Percentiles rank a stretch among this genome's conserved stretches.
phyloP scores from a whole-genome alignment of 2,888 invertebrate species.

The Aspidiotus rigidus region DNA sequence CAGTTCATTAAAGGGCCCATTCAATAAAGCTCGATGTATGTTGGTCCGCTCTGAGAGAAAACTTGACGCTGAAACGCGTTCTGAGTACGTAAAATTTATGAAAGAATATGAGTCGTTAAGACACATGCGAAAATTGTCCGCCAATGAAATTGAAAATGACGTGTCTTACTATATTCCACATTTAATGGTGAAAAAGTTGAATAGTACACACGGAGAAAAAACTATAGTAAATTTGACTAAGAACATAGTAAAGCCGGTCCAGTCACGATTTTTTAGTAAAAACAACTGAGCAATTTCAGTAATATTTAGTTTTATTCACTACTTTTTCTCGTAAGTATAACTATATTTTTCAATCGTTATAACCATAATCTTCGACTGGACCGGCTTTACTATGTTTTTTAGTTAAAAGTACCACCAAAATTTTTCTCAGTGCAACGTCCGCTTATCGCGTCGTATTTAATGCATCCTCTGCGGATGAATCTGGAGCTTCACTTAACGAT shows the following conservation, averaged over 20 bases:
- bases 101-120: neutral
- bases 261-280: too few species aligned
- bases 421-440: too few species aligned
- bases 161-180: conserved; percentile 3
- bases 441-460: conserved; percentile 16
- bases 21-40: neutral
- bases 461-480: neutral
- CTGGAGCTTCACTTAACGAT: conserved; percentile 10
- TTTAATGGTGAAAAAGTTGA: neutral
- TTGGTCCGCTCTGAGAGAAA: neutral
- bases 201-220: too few species aligned
- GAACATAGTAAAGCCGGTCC: too few species aligned
- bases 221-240: too few species aligned
- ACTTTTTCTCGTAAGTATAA: too few species aligned
- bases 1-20: neutral
- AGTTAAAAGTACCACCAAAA: too few species aligned
- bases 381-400: too few species aligned
- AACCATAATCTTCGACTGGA: too few species aligned
- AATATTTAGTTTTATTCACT: too few species aligned
- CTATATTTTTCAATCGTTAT: too few species aligned
- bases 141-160: neutral
- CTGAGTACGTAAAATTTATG: neutral
- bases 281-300: too few species aligned
- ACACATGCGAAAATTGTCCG: conserved; percentile 3
- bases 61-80: neutral